These are phyloP conservation scores for Dromococcyx pavoninus DNA, from an alignment of 2,797 vertebrate species.

Conservation along the genomic window DNA sequence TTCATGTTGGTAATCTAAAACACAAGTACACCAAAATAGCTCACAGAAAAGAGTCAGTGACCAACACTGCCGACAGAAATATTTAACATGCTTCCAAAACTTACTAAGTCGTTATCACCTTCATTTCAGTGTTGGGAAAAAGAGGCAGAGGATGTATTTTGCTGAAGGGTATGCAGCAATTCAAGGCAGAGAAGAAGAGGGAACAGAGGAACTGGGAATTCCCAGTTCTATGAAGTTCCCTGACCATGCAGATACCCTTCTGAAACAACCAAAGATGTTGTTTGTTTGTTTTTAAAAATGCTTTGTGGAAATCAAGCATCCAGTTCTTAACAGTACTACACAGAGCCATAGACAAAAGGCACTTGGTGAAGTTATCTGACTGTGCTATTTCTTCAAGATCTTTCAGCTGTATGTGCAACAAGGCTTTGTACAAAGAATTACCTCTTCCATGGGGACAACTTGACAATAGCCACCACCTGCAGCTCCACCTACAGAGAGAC, in stretches of 20 bases:
- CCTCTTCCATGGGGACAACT: conserved; percentile 99
- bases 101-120: background rate
- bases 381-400: background rate
- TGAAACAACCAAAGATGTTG: background rate
- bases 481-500: conserved; percentile 87
- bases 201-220: background rate
- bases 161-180: background rate
- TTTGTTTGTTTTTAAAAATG: background rate
- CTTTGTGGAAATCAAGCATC: background rate
- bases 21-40: background rate
- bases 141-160: conserved; percentile 3
- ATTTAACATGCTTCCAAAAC: conserved; percentile 5
- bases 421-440: conserved; percentile 66
- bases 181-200: background rate
- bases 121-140: background rate
- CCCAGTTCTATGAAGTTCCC: background rate
- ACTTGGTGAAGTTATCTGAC: background rate
- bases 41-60: background rate
- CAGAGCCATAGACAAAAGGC: background rate
- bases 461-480: conserved; percentile 98
- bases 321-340: background rate
- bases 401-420: background rate
- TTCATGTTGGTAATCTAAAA: background rate
- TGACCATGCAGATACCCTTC: background rate
- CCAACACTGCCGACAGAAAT: background rate